These are phyloP conservation scores for Porphyrio hochstetteri DNA, from an alignment of 2,113 vertebrate genomes.

Conservation along the genomic window DNA sequence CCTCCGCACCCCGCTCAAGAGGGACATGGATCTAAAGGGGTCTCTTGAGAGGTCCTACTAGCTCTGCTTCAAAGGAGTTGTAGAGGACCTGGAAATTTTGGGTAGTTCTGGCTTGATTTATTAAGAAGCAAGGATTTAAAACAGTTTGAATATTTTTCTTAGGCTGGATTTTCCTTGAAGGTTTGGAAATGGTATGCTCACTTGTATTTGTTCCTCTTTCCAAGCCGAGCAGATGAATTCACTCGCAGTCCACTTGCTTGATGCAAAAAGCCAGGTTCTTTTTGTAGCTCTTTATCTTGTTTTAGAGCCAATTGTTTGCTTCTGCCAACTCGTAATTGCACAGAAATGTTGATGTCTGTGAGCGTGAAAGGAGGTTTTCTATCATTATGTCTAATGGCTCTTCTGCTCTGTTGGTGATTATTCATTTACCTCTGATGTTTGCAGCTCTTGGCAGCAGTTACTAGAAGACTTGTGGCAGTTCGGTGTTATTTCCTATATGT, in stretches of 20 bases:
- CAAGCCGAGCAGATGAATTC: not conserved
- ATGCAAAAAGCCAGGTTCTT: not conserved
- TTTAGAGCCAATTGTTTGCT: conserved; percentile 52
- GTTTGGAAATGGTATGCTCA: not conserved
- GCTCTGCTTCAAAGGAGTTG: not conserved
- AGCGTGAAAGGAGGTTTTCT: conserved; percentile 53
- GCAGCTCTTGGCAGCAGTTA: not conserved
- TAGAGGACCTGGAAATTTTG: not conserved
- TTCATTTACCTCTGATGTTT: conserved; percentile 45
- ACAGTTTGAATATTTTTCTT: not conserved
- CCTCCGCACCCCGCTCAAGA: not conserved
- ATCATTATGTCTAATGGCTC: conserved; percentile 56
- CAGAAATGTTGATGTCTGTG: not conserved
- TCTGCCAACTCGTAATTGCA: conserved; percentile 50
- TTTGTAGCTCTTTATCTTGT: not conserved
- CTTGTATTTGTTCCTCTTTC: not conserved
- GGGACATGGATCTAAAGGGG: not conserved
- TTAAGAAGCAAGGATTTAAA: not conserved
- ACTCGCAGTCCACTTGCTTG: not conserved
- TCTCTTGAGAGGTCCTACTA: not conserved
- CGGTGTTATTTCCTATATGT: not conserved
- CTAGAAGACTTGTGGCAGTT: conserved; percentile 14
- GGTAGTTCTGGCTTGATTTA: not conserved
- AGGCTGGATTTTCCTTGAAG: not conserved
- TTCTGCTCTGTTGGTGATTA: conserved; percentile 51